Evolutionary conservation across 1,140 invertebrate genomes (phyloP).

Genomic region (Chymomyza costata): DNA sequence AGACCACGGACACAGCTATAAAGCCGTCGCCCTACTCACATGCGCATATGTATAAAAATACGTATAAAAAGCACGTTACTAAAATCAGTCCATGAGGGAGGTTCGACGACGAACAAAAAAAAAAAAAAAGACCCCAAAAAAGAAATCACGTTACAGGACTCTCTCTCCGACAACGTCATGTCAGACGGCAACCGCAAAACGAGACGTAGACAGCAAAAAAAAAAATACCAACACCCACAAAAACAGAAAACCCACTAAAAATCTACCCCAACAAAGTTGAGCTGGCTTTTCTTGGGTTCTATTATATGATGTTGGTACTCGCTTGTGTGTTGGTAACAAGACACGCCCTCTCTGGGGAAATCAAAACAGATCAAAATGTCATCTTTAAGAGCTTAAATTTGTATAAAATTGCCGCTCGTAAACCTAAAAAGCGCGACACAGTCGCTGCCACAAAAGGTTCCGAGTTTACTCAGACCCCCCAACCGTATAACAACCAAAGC

Average conservation of each 20-base stretch:
- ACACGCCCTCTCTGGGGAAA: slow-evolving; percentile 53
- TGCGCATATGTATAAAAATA: slow-evolving; percentile 33
- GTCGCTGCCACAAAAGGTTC: slow-evolving; percentile 38
- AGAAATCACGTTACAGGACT: slow-evolving; percentile 62
- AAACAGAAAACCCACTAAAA: no score
- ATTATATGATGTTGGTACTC: not conserved
- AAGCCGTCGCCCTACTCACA: slow-evolving; percentile 19
- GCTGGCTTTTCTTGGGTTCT: no score
- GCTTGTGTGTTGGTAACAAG: slow-evolving; percentile 1
- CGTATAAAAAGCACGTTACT: slow-evolving; percentile 42
- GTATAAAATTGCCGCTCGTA: slow-evolving; percentile 64
- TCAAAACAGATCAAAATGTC: slow-evolving; percentile 74
- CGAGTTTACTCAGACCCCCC: no score
- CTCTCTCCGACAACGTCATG: not conserved
- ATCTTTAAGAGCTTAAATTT: slow-evolving; percentile 75
- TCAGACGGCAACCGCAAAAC: slow-evolving; percentile 25
- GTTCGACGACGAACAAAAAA: no score
- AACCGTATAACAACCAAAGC: no score
- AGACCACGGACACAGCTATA: slow-evolving; percentile 19
- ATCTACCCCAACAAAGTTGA: no score
- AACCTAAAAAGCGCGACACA: slow-evolving; percentile 33
- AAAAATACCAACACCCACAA: slow-evolving; percentile 17
- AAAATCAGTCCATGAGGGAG: slow-evolving; percentile 19
- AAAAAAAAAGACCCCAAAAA: not conserved
- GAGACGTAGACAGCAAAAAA: not conserved